Percentiles rank a stretch among this genome's conserved stretches.
These are phyloP conservation scores for Hoplostethus atlanticus DNA, from an alignment of 2,797 vertebrate species.

Conservation along the genomic window DNA sequence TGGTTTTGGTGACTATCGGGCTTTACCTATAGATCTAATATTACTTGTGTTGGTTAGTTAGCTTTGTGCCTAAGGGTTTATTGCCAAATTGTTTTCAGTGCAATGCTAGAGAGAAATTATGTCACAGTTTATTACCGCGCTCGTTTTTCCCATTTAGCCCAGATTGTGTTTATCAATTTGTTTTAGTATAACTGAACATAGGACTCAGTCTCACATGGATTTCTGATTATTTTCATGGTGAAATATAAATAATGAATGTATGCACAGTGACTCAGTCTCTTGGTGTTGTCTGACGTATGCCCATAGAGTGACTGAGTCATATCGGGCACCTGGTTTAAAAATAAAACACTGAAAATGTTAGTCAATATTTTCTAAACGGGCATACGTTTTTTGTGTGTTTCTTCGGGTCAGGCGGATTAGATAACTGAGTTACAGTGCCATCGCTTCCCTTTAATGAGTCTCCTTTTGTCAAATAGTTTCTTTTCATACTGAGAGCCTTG, in stretches of 20 bases:
- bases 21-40: not conserved
- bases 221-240: constrained; percentile 5
- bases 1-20: not conserved
- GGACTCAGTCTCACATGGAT: not conserved
- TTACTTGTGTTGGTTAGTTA: constrained; percentile 28
- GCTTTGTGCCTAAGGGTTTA: constrained; percentile 55
- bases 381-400: not conserved
- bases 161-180: not conserved
- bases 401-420: not conserved
- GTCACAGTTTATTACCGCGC: not conserved
- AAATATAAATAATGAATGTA: constrained; percentile 20
- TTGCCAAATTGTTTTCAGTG: constrained; percentile 60
- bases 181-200: not conserved
- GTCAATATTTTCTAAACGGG: not conserved
- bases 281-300: not conserved
- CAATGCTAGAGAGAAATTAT: constrained; percentile 22
- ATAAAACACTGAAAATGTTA: no score
- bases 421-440: not conserved
- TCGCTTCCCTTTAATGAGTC: not conserved
- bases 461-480: not conserved
- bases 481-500: not conserved
- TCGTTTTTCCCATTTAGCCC: constrained; percentile 1
- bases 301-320: no score
- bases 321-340: no score
- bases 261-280: no score